A percentile compares a stretch with the other conserved stretches of the same genome.
Evolutionary conservation across 1,140 invertebrate genomes (phyloP).

Genomic region (Luehdorfia chinensis): DNA sequence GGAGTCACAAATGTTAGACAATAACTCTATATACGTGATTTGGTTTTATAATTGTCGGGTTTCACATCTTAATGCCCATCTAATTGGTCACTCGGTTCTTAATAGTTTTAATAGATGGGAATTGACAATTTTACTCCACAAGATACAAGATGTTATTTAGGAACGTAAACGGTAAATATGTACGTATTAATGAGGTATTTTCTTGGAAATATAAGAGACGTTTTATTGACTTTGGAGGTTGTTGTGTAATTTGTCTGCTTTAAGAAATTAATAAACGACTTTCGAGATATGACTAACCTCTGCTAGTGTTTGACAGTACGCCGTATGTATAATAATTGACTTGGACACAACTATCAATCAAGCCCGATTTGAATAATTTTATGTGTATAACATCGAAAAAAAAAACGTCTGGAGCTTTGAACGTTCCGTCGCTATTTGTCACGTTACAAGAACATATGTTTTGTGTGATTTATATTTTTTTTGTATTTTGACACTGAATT

Average conservation of each 20-base stretch:
- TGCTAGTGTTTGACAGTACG: constrained; percentile 9
- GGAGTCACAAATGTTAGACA: constrained; percentile 54
- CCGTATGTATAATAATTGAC: constrained; percentile 4
- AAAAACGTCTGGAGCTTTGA: constrained; percentile 10
- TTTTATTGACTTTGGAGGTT: no score
- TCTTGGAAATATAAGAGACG: background rate
- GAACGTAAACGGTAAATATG: background rate
- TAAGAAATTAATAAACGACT: background rate
- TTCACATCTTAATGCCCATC: constrained; percentile 47
- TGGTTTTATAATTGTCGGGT: constrained; percentile 50
- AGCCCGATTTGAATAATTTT: constrained; percentile 10
- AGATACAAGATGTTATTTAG: background rate
- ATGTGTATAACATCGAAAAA: background rate
- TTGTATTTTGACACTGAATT: background rate
- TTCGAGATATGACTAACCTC: background rate
- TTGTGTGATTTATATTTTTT: background rate
- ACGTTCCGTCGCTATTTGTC: constrained; percentile 8
- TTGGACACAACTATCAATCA: constrained; percentile 9
- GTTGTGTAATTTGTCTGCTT: background rate
- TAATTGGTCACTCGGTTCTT: constrained; percentile 37
- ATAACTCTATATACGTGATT: constrained; percentile 70
- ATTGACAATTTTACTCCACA: constrained; percentile 21
- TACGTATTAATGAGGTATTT: background rate
- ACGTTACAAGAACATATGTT: constrained; percentile 4
- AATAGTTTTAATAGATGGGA: constrained; percentile 24